These are phyloP conservation scores for Chauna torquata DNA, from an alignment of 2,113 vertebrate species.

Conservation along the genomic window DNA sequence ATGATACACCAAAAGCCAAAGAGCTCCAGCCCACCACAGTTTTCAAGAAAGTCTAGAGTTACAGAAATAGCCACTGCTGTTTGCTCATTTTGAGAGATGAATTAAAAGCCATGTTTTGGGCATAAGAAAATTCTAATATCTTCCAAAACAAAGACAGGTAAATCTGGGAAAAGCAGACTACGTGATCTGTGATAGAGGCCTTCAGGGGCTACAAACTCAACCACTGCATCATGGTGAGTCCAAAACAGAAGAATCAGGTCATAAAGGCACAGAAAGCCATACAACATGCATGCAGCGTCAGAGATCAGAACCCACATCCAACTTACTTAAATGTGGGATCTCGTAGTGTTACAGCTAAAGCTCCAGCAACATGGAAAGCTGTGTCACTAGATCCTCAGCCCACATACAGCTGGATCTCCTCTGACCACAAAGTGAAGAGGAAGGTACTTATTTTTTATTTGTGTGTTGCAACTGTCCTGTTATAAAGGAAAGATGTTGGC, in stretches of 20 bases:
- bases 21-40: neutral
- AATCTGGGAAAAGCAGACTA: neutral
- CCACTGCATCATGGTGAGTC: neutral
- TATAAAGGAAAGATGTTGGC: neutral
- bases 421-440: neutral
- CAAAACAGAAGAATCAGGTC: neutral
- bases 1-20: neutral
- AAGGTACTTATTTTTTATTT: neutral
- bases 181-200: fast-evolving
- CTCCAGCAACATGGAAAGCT: neutral
- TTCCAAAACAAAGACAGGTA: neutral
- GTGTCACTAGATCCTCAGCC: neutral
- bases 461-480: neutral
- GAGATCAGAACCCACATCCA: neutral
- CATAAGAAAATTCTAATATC: neutral
- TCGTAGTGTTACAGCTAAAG: neutral
- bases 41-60: neutral
- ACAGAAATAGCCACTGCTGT: neutral
- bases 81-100: neutral
- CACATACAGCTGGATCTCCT: neutral
- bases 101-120: neutral
- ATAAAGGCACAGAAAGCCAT: neutral
- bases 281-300: neutral
- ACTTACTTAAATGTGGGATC: neutral
- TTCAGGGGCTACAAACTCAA: neutral